phyloP scores from a whole-genome alignment of 2,888 invertebrate genomes.

The Drosophila rubida region DNA sequence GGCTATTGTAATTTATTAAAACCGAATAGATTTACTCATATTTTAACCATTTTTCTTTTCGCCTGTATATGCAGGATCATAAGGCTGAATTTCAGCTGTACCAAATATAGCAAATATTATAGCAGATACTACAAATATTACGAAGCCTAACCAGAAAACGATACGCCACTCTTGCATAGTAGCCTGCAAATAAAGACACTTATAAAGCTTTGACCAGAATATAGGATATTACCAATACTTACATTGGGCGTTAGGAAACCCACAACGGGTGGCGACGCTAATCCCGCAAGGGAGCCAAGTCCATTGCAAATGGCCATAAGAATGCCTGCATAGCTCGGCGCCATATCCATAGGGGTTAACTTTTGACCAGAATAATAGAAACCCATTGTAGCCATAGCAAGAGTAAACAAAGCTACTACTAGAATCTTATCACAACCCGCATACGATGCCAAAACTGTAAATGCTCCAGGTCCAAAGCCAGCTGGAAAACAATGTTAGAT shows the following conservation, averaged over 20 bases:
- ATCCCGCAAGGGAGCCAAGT: slow-evolving; percentile 88
- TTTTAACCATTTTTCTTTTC: slow-evolving; percentile 6
- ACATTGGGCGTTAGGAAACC: slow-evolving; percentile 87
- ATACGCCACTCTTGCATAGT: slow-evolving; percentile 89
- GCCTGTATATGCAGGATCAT: slow-evolving; percentile 86
- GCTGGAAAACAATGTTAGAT: slow-evolving; percentile 65
- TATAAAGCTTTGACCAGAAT: background rate
- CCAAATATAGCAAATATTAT: slow-evolving; percentile 88
- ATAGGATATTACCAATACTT: slow-evolving; percentile 79
- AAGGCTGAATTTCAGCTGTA: slow-evolving; percentile 88
- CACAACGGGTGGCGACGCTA: slow-evolving; percentile 88
- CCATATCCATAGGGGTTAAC: slow-evolving; percentile 87
- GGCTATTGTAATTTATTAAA: too few relatives aligned
- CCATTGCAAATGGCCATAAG: slow-evolving; percentile 89
- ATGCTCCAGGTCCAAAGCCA: slow-evolving; percentile 87
- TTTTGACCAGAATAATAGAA: slow-evolving; percentile 89
- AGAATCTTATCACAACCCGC: slow-evolving; percentile 87
- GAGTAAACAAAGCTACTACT: slow-evolving; percentile 87
- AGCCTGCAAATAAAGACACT: slow-evolving; percentile 84
- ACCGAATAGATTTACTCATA: too few relatives aligned
- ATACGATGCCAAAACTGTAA: slow-evolving; percentile 88
- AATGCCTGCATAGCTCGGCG: slow-evolving; percentile 88
- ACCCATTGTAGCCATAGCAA: slow-evolving; percentile 89
- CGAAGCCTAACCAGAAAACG: slow-evolving; percentile 92
- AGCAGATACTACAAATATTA: slow-evolving; percentile 88